These are phyloP conservation scores for Platynereis dumerilii DNA, from an alignment of 2,888 invertebrate genomes.

Conservation along the genomic window DNA sequence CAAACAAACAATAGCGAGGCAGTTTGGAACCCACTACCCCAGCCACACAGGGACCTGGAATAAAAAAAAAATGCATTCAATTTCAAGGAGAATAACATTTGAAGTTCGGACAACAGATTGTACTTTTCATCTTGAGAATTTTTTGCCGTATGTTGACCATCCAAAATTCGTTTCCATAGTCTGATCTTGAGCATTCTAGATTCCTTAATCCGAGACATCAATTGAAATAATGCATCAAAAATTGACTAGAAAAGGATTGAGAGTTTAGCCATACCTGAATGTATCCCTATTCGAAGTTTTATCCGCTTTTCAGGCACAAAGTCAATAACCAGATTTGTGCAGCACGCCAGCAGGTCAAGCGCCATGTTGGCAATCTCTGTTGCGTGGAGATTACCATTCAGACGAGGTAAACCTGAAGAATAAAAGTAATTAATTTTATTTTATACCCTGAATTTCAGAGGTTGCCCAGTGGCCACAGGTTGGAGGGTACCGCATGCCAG, in stretches of 20 bases:
- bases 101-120: too few species aligned
- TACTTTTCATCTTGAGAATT: too few species aligned
- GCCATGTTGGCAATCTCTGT: slow-evolving; percentile 44
- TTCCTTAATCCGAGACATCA: too few species aligned
- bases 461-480: too few species aligned
- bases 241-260: too few species aligned
- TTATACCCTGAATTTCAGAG: too few species aligned
- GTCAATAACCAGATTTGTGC: slow-evolving; percentile 35
- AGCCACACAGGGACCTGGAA: slow-evolving; percentile 17
- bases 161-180: too few species aligned
- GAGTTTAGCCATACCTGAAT: too few species aligned
- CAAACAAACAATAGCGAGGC: slow-evolving; percentile 22
- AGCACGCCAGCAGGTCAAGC: slow-evolving; percentile 39
- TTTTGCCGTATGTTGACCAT: too few species aligned
- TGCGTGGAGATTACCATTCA: slow-evolving; percentile 44
- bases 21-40: slow-evolving; percentile 19
- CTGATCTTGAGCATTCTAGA: too few species aligned
- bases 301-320: slow-evolving; percentile 32
- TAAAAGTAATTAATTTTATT: not conserved
- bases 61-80: not conserved
- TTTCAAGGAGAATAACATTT: not conserved
- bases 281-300: slow-evolving; percentile 45
- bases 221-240: not conserved
- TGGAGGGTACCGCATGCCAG: too few species aligned
- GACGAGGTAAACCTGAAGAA: slow-evolving; percentile 41